Evolutionary conservation across 2,113 vertebrate genomes (phyloP).

Genomic region (Sciurus niger): DNA sequence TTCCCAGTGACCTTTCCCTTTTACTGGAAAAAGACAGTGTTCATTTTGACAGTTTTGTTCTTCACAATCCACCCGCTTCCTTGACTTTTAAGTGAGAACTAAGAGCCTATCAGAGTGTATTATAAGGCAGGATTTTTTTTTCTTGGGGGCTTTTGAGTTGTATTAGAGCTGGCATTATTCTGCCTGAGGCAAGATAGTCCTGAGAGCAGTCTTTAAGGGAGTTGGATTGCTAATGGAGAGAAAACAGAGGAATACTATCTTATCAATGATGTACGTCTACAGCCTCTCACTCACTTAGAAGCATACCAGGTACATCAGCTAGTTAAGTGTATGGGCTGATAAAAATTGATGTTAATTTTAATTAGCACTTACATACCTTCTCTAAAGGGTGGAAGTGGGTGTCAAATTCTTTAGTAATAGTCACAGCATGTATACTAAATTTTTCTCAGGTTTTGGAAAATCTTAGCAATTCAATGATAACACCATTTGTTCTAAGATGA

Average conservation of each 20-base stretch:
- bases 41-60: constrained; percentile 74
- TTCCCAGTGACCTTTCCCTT: constrained; percentile 78
- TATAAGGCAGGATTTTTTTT: background rate
- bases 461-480: background rate
- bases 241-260: background rate
- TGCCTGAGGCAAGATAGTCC: constrained; percentile 20
- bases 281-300: background rate
- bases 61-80: constrained; percentile 63
- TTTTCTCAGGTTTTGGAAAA: background rate
- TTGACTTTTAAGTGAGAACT: constrained; percentile 72
- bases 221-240: background rate
- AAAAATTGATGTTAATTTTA: constrained; percentile 57
- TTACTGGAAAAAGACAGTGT: constrained; percentile 47
- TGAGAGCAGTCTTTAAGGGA: background rate
- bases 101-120: background rate
- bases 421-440: background rate
- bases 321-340: background rate
- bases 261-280: background rate
- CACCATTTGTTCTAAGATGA: background rate
- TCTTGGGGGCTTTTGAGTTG: background rate
- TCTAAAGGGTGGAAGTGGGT: background rate
- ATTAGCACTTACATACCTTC: background rate
- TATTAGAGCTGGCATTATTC: constrained; percentile 31
- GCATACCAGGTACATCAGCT: background rate
- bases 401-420: constrained; percentile 8